phyloP scores from a whole-genome alignment of 2,113 vertebrate species.

The Ptychochromis oligacanthus region DNA sequence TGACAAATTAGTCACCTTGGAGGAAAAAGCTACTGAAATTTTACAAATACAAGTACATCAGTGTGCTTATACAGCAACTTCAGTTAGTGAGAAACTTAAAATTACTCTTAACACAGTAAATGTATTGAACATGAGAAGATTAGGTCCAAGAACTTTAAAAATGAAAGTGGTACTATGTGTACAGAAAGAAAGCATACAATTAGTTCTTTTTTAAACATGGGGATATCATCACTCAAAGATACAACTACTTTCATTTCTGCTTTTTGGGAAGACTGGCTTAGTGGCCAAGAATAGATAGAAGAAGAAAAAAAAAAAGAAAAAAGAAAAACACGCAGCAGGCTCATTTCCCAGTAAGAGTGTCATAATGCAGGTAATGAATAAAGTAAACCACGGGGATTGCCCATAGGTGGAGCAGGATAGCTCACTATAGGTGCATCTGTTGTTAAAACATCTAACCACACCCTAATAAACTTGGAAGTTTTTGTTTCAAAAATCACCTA shows the following conservation, averaged over 20 bases:
- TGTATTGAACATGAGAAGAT: background rate
- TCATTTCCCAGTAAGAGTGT: background rate
- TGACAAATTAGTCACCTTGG: background rate
- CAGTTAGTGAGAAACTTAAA: background rate
- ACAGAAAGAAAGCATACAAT: background rate
- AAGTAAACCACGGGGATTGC: background rate
- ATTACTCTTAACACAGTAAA: background rate
- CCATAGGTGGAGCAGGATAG: background rate
- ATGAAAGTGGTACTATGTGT: background rate
- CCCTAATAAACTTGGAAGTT: background rate
- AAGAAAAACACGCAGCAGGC: too few species aligned
- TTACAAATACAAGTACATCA: background rate
- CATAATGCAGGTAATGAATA: background rate
- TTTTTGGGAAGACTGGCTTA: background rate
- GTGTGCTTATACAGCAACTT: background rate
- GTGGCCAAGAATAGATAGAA: background rate
- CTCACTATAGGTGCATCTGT: background rate
- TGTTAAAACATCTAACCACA: background rate
- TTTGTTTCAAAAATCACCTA: background rate
- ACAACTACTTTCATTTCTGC: slow-evolving; percentile 19
- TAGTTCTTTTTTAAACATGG: too few species aligned
- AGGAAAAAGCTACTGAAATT: background rate
- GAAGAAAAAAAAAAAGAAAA: too few species aligned
- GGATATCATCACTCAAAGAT: fast-evolving
- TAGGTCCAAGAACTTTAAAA: background rate